phyloP scores from a whole-genome alignment of 2,113 vertebrate species.

The Cisticola juncidis region DNA sequence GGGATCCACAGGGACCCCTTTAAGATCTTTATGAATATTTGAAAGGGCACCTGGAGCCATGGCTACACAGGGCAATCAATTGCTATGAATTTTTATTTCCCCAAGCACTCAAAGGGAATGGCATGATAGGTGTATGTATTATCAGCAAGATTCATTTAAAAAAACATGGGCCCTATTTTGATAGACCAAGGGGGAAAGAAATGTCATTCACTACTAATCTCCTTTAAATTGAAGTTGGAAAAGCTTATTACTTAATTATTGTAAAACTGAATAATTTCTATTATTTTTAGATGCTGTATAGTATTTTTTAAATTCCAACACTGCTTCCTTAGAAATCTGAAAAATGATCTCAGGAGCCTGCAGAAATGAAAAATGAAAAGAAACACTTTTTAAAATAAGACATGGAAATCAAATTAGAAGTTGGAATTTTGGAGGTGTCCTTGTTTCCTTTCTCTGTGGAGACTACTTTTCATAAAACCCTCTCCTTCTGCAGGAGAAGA shows the following conservation, averaged over 20 bases:
- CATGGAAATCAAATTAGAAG: conserved; percentile 25
- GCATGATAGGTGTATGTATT: conserved; percentile 23
- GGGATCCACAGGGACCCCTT: conserved; percentile 24
- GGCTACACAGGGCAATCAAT: conserved; percentile 52
- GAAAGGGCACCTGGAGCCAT: conserved; percentile 49
- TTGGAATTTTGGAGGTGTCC: background rate
- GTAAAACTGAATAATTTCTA: background rate
- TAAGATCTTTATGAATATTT: conserved; percentile 69
- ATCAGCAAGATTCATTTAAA: conserved; percentile 41
- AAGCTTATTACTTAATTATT: conserved; percentile 24
- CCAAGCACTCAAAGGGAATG: background rate
- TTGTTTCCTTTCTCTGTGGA: background rate
- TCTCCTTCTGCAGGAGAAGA: background rate
- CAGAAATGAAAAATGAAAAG: conserved; percentile 1
- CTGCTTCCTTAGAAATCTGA: conserved; percentile 7
- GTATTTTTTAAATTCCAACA: background rate
- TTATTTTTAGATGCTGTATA: background rate
- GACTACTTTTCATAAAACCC: background rate
- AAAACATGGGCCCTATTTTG: background rate
- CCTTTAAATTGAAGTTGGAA: background rate
- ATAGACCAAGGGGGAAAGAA: background rate
- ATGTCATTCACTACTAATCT: background rate
- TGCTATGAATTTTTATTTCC: conserved; percentile 63
- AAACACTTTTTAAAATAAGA: background rate
- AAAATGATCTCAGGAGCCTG: background rate